These are phyloP conservation scores for Scarus forsteni DNA, from an alignment of 2,797 vertebrate species.

Conservation along the genomic window DNA sequence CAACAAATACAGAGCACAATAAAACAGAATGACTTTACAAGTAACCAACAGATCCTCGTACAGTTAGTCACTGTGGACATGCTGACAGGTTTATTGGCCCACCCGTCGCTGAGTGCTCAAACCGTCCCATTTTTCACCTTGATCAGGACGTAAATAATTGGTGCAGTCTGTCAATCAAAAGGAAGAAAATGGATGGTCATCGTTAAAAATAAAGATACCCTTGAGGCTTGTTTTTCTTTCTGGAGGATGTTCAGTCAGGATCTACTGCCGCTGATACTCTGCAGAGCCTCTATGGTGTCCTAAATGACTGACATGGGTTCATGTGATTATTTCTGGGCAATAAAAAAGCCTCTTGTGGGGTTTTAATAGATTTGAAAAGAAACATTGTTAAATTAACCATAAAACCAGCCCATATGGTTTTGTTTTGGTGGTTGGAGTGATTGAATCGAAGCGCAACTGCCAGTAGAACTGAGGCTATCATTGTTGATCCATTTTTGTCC, in stretches of 20 bases:
- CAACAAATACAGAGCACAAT: constrained; percentile 18
- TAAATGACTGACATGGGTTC: constrained; percentile 34
- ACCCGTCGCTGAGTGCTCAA: constrained; percentile 26
- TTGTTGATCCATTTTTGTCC: constrained; percentile 5
- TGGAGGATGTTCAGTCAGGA: constrained; percentile 13
- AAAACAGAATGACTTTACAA: constrained; percentile 3
- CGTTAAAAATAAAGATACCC: constrained; percentile 63
- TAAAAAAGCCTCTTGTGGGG: not conserved
- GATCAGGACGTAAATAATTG: constrained; percentile 41
- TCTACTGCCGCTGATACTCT: constrained; percentile 41
- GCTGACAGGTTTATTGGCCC: constrained; percentile 57
- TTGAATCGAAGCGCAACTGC: not conserved
- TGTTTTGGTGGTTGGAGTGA: constrained; percentile 16
- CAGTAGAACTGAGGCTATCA: constrained; percentile 4
- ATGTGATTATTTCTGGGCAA: constrained; percentile 28
- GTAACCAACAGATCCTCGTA: not conserved
- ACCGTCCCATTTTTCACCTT: constrained; percentile 24
- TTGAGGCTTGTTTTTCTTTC: constrained; percentile 12
- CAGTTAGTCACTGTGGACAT: constrained; percentile 21
- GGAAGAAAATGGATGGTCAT: constrained; percentile 41
- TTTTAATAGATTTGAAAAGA: constrained; percentile 8
- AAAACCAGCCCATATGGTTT: constrained; percentile 21
- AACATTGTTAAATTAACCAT: constrained; percentile 21
- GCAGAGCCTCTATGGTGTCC: constrained; percentile 33
- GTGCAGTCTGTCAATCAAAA: constrained; percentile 41